Conservation (phyloP, 53 echinoderm and acorn worm species). For the Crossaster papposus region DNA sequence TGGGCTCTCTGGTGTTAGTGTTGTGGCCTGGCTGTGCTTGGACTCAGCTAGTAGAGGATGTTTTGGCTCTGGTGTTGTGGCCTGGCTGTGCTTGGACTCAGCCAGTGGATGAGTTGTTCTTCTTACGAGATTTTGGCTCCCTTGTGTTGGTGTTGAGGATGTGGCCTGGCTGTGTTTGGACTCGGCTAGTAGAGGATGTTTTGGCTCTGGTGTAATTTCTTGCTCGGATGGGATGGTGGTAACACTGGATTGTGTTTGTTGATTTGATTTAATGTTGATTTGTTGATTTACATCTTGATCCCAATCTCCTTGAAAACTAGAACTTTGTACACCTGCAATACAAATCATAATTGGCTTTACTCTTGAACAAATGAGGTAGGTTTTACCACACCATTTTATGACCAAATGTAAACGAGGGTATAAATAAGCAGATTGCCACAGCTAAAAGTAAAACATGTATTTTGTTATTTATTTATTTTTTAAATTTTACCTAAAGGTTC, state of each 20-base stretch:
- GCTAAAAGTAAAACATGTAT: too few species aligned
- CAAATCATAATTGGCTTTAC: not conserved
- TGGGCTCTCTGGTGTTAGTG: too few species aligned
- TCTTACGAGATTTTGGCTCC: not conserved
- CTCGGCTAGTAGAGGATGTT: too few species aligned
- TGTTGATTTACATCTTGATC: not conserved
- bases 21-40: too few species aligned
- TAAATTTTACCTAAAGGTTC: too few species aligned
- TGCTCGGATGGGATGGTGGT: conserved; percentile 17
- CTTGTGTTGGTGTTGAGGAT: not conserved
- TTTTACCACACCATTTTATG: too few species aligned
- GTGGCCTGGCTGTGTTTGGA: too few species aligned
- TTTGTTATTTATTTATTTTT: too few species aligned
- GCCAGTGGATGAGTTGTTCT: not conserved
- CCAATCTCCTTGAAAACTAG: not conserved
- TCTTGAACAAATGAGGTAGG: too few species aligned
- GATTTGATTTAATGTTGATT: not conserved
- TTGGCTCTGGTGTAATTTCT: not conserved
- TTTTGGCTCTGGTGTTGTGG: not conserved
- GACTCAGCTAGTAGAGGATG: too few species aligned
- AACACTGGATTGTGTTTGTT: not conserved
- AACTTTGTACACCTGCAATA: conserved; percentile 38
- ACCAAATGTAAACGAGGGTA: too few species aligned
- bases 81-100: not conserved
- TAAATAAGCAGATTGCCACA: too few species aligned